A percentile compares a stretch with the other conserved stretches of the same genome.
Evolutionary conservation across 2,888 invertebrate species (phyloP).

Genomic region (Limnephilus lunatus): DNA sequence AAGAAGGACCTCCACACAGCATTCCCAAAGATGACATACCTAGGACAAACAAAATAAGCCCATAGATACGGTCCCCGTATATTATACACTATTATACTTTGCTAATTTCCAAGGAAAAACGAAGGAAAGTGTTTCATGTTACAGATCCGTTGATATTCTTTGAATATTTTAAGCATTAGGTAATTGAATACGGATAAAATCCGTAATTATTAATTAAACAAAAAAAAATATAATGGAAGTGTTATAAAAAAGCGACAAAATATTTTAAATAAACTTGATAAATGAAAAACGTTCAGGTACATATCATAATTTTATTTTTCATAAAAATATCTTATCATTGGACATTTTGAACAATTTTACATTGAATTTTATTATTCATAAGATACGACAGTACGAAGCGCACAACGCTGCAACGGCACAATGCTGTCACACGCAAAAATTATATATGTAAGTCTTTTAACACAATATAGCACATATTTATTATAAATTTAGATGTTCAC

Average conservation of each 20-base stretch:
- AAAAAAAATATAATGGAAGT: no score
- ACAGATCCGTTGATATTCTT: no score
- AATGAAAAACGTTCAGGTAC: background rate
- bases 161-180: no score
- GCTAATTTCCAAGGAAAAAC: no score
- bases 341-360: background rate
- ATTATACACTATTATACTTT: no score
- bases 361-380: background rate
- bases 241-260: background rate
- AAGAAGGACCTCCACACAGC: no score
- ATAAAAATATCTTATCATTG: background rate
- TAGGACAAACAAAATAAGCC: no score
- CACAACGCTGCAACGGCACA: background rate
- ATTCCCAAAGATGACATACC: no score
- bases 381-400: constrained; percentile 5
- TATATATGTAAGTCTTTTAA: background rate
- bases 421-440: background rate
- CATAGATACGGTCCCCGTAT: no score
- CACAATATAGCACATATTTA: background rate
- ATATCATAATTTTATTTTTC: background rate
- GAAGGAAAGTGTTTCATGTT: no score
- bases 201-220: no score
- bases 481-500: background rate
- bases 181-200: no score
- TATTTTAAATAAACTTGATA: background rate